Evolutionary conservation across 1,140 invertebrate genomes (phyloP), one percentile per base, ranked within the genome.

Genomic region (Cotesia typhae): DNA sequence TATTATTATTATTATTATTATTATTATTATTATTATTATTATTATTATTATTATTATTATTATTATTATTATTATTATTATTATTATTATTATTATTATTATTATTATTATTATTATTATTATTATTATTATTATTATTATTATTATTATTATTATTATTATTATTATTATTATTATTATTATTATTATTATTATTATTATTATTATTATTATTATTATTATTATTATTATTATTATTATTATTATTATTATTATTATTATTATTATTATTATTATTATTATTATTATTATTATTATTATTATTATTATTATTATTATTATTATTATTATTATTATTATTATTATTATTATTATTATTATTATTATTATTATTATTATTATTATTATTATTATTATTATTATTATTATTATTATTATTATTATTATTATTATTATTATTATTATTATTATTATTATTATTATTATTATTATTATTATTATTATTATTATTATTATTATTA

Each of bases 21-120:
- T 79, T 78, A 73, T 77, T 82, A 86, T 87, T 90, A 38, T 82
- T 14, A 14, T 79, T 78, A 73, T 77, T 82, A 86, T 87, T 90
- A 38, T 82, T 14, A 14, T 79, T 78, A 73, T 77, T 82, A 86
- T 87, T 90, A 38, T 82, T 14, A 14, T 79, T 78, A 73, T 77
- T 82, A 86, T 87, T 90, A 38, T 82, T 14, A 14, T 79, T 78
- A 73, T 77, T 82, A 86, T 87, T 90, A 38, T 82, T 14, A 14
- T 79, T 78, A 73, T 77, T 82, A 86, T 87, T 90, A 38, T 82
- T 14, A 14, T 79, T 78, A 73, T 77, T 82, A 86, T 87, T 90
- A 38, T 82, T 14, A 14, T 79, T 78, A 73, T 77, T 82, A 86
- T 87, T 90, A 38, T 82, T 14, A 14, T 79, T 78, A 73, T 77